These are phyloP conservation scores for Crotalus helleri DNA, from an alignment of 2,113 vertebrate genomes.

Conservation along the genomic window DNA sequence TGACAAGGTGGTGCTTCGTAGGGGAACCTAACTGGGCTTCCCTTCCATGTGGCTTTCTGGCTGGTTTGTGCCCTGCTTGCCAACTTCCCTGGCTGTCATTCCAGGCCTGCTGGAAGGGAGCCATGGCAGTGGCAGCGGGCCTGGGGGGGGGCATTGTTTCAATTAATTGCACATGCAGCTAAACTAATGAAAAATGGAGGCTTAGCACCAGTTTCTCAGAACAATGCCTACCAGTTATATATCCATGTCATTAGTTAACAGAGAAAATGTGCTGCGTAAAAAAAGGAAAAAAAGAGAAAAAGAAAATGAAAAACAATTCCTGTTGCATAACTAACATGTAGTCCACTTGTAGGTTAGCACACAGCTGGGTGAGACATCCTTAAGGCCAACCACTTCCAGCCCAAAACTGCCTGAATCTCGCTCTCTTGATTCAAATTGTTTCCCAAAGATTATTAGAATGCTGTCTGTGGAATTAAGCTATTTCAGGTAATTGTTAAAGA, in stretches of 20 bases:
- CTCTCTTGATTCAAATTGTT: background rate
- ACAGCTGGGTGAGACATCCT: background rate
- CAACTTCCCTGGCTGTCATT: background rate
- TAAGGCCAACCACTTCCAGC: too few species aligned
- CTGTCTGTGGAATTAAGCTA: background rate
- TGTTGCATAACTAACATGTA: background rate
- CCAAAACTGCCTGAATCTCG: background rate
- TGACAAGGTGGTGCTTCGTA: background rate
- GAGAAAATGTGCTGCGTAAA: background rate
- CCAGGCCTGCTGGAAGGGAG: conserved; percentile 43
- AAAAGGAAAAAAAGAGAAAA: background rate
- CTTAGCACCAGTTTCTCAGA: conserved; percentile 60
- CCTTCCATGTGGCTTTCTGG: background rate
- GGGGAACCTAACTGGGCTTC: background rate
- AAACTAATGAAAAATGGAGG: conserved; percentile 63
- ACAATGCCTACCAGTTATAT: conserved; percentile 50
- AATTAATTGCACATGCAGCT: conserved; percentile 67
- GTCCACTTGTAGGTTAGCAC: background rate
- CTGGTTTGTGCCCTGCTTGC: background rate
- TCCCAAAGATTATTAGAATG: background rate
- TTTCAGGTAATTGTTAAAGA: background rate
- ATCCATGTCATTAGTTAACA: background rate
- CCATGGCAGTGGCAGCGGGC: conserved; percentile 55
- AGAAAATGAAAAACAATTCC: background rate
- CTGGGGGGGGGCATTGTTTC: conserved; percentile 62